A percentile compares a stretch with the other conserved stretches of the same genome.
Evolutionary conservation across 2,113 vertebrate genomes (phyloP).

Genomic region (Cheilinus undulatus): DNA sequence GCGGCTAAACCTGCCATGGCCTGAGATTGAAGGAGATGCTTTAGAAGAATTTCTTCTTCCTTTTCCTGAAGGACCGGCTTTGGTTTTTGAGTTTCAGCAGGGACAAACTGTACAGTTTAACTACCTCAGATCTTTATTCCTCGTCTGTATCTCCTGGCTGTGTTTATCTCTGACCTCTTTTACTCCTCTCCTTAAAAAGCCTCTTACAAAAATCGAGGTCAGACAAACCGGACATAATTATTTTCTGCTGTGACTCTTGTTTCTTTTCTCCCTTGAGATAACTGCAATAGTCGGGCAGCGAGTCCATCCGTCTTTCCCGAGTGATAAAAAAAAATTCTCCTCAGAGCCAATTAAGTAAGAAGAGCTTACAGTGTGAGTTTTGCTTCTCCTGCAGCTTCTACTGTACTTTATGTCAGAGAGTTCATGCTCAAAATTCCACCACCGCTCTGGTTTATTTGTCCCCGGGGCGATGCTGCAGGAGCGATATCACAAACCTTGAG

Average conservation of each 20-base stretch:
- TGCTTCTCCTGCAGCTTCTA: not conserved
- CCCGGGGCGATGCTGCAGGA: not conserved
- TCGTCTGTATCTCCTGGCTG: too few species aligned
- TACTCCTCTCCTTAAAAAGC: too few species aligned
- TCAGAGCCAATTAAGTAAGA: conserved; percentile 37
- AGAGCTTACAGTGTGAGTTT: not conserved
- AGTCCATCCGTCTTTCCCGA: not conserved
- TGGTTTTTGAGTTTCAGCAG: too few species aligned
- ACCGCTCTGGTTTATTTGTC: not conserved
- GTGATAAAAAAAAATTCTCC: not conserved
- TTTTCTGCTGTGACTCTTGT: conserved; percentile 21
- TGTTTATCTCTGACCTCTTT: too few species aligned
- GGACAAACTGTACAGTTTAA: too few species aligned
- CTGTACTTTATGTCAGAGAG: conserved; percentile 18
- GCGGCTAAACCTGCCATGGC: too few species aligned
- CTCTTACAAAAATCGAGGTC: conserved; percentile 30
- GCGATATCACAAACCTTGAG: not conserved
- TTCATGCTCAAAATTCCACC: conserved; percentile 9
- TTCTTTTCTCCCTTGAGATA: conserved; percentile 7
- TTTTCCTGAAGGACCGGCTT: too few species aligned
- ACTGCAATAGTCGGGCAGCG: not conserved
- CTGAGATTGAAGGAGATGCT: too few species aligned
- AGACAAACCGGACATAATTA: conserved; percentile 11
- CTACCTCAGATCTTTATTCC: too few species aligned
- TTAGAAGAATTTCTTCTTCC: too few species aligned